Percentiles rank a stretch among this genome's conserved stretches.
phyloP scores from a whole-genome alignment of 2,113 vertebrate species.

The Salvelinus namaycush region DNA sequence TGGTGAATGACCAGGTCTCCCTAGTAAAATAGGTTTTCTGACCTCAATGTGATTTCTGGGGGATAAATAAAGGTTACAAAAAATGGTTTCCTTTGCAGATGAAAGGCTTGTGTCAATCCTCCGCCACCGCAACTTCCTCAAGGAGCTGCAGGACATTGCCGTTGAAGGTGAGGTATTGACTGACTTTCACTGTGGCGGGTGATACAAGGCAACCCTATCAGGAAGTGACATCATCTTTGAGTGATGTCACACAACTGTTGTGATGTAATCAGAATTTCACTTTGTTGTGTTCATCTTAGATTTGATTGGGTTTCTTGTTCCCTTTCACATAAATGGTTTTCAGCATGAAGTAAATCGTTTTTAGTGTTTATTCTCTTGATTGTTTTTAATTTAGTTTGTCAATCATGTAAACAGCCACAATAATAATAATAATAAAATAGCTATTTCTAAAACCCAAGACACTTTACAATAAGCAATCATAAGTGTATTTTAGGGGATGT shows the following conservation, averaged over 20 bases:
- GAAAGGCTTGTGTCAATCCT: constrained; percentile 89
- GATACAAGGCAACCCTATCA: not conserved
- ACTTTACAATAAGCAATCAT: too few species aligned
- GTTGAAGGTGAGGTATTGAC: constrained; percentile 77
- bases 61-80: not conserved
- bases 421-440: too few species aligned
- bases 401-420: not conserved
- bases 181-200: not conserved
- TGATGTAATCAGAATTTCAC: not conserved
- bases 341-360: not conserved
- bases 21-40: too few species aligned
- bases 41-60: too few species aligned
- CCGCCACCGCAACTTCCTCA: constrained; percentile 87
- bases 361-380: not conserved
- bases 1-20: too few species aligned
- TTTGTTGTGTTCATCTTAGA: not conserved
- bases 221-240: not conserved
- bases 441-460: too few species aligned
- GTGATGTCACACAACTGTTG: not conserved
- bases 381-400: not conserved
- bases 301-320: not conserved
- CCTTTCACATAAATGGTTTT: not conserved
- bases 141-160: constrained; percentile 90
- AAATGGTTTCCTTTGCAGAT: constrained; percentile 72
- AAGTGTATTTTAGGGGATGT: not conserved